Evolutionary conservation across 2,797 vertebrate species (phyloP).

Genomic region (Geotrypetes seraphini): DNA sequence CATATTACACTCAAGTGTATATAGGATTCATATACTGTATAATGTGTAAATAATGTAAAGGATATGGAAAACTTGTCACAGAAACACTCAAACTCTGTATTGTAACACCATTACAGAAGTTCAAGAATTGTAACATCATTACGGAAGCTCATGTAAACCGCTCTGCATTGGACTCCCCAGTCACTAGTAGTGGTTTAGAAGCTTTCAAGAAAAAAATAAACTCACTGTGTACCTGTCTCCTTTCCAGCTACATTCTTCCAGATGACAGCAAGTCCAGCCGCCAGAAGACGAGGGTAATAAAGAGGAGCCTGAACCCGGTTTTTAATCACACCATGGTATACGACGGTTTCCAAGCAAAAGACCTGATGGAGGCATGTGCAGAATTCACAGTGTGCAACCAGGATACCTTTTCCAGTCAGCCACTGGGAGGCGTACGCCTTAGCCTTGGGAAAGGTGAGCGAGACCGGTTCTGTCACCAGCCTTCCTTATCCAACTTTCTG

Average conservation of each 20-base stretch:
- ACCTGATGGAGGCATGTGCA: conserved; percentile 79
- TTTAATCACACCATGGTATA: conserved; percentile 99
- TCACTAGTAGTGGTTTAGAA: no score
- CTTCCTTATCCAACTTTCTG: no score
- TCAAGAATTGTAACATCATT: no score
- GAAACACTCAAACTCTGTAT: no score
- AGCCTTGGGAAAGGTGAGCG: conserved; percentile 78
- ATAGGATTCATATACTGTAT: no score
- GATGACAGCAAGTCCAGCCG: conserved; percentile 77
- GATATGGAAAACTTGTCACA: no score
- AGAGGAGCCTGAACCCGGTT: conserved; percentile 67
- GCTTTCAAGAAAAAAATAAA: no score
- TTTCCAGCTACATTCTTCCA: conserved; percentile 74
- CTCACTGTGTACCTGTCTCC: neutral
- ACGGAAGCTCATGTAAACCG: no score
- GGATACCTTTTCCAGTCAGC: conserved; percentile 47
- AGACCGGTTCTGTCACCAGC: neutral
- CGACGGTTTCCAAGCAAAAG: conserved; percentile 76
- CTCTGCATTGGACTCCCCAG: no score
- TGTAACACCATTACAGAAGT: no score
- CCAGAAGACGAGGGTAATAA: conserved; percentile 78
- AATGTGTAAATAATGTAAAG: no score
- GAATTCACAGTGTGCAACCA: conserved; percentile 82
- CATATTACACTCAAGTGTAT: no score
- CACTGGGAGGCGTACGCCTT: conserved; percentile 77